phyloP scores from a whole-genome alignment of 2,888 invertebrate species.

The Enchytraeus crypticus region DNA sequence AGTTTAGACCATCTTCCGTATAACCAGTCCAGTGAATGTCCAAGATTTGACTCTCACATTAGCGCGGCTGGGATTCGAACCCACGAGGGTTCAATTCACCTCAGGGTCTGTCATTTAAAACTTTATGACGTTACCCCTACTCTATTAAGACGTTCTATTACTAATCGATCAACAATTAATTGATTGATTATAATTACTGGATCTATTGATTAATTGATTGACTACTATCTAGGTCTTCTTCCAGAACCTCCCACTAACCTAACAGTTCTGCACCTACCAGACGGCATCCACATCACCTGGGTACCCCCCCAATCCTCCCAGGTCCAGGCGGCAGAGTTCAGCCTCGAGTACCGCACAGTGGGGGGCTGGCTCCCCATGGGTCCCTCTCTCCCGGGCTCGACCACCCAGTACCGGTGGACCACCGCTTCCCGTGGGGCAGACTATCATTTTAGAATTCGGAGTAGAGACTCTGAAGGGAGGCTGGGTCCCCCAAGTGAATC shows the following conservation, averaged over 20 bases:
- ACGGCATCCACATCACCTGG: slow-evolving; percentile 6
- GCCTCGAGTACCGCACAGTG: slow-evolving; percentile 3
- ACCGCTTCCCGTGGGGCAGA: slow-evolving; percentile 1
- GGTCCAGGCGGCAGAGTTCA: not conserved
- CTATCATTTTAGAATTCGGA: slow-evolving; percentile 2
- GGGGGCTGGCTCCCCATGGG: slow-evolving; percentile 1
- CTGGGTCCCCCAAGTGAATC: slow-evolving; percentile 1
- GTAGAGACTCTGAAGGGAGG: not conserved
- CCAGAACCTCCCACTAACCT: not conserved
- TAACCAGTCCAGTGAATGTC: no score
- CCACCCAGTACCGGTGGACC: not conserved
- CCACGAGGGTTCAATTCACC: no score
- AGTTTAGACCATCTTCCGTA: no score
- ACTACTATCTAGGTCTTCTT: not conserved
- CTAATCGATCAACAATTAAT: no score
- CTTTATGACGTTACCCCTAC: no score
- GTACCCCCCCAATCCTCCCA: not conserved
- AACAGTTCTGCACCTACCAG: not conserved
- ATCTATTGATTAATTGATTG: no score
- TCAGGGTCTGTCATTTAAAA: no score
- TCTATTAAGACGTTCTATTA: no score
- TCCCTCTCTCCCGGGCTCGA: not conserved
- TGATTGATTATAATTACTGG: no score
- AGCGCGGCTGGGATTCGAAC: no score
- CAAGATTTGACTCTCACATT: no score